Percentiles rank a stretch among this genome's conserved stretches.
phyloP scores from a whole-genome alignment of 2,888 invertebrate species.

The Syritta pipiens region DNA sequence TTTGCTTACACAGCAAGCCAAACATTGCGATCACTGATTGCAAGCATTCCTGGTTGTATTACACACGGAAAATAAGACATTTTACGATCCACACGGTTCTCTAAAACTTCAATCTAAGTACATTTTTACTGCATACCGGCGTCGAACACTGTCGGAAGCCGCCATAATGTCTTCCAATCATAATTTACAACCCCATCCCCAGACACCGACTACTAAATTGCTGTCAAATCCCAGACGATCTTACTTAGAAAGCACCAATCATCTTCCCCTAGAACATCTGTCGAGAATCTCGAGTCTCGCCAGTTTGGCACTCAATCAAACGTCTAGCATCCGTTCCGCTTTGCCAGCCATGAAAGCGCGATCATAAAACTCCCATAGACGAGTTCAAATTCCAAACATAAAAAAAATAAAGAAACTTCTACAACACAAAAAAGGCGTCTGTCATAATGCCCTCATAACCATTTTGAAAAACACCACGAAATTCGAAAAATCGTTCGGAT shows the following conservation, averaged over 20 bases:
- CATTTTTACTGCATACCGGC: background rate
- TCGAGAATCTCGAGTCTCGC: background rate
- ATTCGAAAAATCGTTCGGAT: conserved; percentile 47
- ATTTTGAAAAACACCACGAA: conserved; percentile 35
- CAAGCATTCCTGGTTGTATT: no score
- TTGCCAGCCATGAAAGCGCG: conserved; percentile 29
- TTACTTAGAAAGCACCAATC: conserved; percentile 16
- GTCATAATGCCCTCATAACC: conserved; percentile 17
- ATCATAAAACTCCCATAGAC: conserved; percentile 30
- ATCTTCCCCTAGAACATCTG: conserved; percentile 9
- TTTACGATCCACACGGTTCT: no score
- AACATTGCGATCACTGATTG: no score
- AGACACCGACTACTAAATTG: conserved; percentile 22
- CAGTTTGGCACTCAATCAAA: conserved; percentile 32
- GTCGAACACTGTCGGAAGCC: background rate
- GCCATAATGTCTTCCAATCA: background rate
- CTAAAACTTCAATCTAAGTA: no score
- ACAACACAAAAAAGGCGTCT: conserved; percentile 31
- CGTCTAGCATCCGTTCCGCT: conserved; percentile 22
- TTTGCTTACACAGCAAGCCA: no score
- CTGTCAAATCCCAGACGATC: conserved; percentile 31
- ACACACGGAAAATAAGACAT: no score
- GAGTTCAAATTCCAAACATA: conserved; percentile 2
- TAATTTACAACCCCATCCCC: conserved; percentile 19
- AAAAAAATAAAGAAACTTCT: no score